Evolutionary conservation across 1,140 invertebrate genomes (phyloP).

Genomic region (Drosophila eugracilis): DNA sequence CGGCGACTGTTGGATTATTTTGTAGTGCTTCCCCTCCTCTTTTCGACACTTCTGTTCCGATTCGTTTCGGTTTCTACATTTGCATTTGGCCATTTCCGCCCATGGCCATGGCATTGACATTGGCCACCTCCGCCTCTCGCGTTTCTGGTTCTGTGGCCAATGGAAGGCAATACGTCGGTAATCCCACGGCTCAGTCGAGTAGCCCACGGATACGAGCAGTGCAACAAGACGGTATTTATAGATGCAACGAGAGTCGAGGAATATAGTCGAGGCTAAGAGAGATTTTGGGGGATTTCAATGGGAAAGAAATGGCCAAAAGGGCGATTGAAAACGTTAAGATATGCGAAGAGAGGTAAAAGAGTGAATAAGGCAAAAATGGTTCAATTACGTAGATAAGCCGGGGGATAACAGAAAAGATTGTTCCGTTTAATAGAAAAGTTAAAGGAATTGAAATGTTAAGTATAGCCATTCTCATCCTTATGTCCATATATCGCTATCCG

Average conservation of each 20-base stretch:
- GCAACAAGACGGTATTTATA: conserved; percentile 45
- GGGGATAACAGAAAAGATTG: not conserved
- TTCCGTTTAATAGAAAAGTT: too few relatives aligned
- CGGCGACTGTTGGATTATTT: conserved; percentile 62
- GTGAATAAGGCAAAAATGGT: conserved; percentile 1
- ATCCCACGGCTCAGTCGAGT: conserved; percentile 40
- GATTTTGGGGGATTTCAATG: conserved; percentile 29
- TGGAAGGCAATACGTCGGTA: conserved; percentile 37
- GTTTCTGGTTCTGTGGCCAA: conserved; percentile 28
- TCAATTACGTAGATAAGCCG: not conserved
- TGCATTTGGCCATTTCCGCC: conserved; percentile 10
- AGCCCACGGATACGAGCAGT: conserved; percentile 21
- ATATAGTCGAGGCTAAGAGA: conserved; percentile 11
- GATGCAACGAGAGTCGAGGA: conserved; percentile 21
- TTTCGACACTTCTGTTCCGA: conserved; percentile 47
- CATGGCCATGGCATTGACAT: conserved; percentile 67
- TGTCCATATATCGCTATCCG: too few relatives aligned
- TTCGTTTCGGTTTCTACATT: conserved; percentile 27
- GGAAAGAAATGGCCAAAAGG: conserved; percentile 7
- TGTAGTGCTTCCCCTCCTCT: conserved; percentile 47
- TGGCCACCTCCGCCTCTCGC: conserved; percentile 34
- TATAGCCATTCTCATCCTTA: too few relatives aligned
- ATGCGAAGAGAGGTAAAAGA: not conserved
- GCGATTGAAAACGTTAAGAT: conserved; percentile 8
- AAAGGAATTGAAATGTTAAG: too few relatives aligned